Conservation (phyloP, 2,888 invertebrate genomes). For the Cephus spinipes region DNA sequence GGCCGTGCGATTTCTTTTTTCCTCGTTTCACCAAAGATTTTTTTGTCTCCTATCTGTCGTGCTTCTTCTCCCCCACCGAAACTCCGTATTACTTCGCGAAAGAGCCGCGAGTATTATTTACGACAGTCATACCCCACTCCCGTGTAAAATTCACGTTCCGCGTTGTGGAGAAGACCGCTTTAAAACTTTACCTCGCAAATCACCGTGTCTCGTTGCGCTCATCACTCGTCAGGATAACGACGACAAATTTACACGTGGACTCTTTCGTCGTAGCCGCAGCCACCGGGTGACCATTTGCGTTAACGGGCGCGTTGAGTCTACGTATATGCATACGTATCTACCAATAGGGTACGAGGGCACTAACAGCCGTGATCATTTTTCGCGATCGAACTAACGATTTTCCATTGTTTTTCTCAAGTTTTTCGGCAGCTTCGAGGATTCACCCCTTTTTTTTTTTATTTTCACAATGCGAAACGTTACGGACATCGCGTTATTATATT, state of each 20-base stretch:
- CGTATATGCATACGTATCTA: neutral
- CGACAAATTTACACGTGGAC: slow-evolving; percentile 21
- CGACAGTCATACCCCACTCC: neutral
- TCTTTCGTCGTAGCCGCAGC: slow-evolving; percentile 26
- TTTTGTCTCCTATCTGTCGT: slow-evolving; percentile 5
- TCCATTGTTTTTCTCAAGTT: neutral
- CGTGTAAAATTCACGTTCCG: slow-evolving; percentile 3
- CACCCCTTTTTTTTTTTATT: no score
- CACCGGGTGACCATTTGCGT: neutral
- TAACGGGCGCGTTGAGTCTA: neutral
- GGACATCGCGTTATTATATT: no score
- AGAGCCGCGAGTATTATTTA: neutral
- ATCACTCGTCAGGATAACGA: slow-evolving; percentile 28
- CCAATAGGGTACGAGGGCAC: neutral
- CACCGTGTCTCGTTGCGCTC: slow-evolving; percentile 30
- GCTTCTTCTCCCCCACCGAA: neutral
- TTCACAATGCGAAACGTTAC: no score
- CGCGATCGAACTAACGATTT: neutral
- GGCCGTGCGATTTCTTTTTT: no score
- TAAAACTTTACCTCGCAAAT: slow-evolving; percentile 12
- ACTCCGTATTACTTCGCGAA: neutral
- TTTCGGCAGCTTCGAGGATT: neutral
- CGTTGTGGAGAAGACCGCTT: neutral
- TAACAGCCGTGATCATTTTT: neutral
- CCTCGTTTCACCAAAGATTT: neutral